Evolutionary conservation across 1,140 invertebrate species (phyloP), one percentile per base, ranked within the genome.

Genomic region (Heliconius melpomene): DNA sequence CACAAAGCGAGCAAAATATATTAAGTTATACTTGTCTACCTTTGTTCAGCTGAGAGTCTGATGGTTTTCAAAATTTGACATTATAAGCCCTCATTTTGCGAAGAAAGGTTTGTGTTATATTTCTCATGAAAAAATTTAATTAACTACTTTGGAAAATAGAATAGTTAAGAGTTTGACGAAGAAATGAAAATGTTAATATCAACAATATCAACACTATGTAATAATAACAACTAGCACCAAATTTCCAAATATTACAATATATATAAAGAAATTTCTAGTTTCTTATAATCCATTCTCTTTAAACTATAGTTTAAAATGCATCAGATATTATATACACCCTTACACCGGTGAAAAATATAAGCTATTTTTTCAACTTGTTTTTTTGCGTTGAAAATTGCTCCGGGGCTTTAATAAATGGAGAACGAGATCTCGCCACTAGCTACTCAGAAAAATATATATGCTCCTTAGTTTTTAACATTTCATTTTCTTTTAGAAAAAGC

Each of bases 381-480:
- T 75, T 75, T 75, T 38, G 26, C 29, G 74, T 29, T 54, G 74
- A 36, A 75, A 32, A 26, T 36, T 29, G 40, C 46, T 50, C 18
- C n/a, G 18, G 74, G 74, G 74, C 29, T 75, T 75, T 54, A 75
- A 54, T 75, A 75, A 75, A 29, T 75, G 50, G 50, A 20, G 46
- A 50, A 75, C 74, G 57, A 57, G 74, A 75, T 54, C 50, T 54
- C 26, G 50, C 57, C 73, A 75, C 50, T 32, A 75, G 50, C 54
- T 29, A 26, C 57, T 66, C 57, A 66, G 57, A 26, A 66, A 66
- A 9, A 66, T 66, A 66, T 66, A 66, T 66, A 26, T 66, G 57
- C 57, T 26, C 11, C 57, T 66, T 23, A 66, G 57, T 66, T 66
- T 66, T 66, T 66, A 66, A 66, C 57, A 26, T 66, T 26, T 66